Evolutionary conservation across 2,888 invertebrate genomes (phyloP).

Genomic region (Scotopteryx bipunctaria): DNA sequence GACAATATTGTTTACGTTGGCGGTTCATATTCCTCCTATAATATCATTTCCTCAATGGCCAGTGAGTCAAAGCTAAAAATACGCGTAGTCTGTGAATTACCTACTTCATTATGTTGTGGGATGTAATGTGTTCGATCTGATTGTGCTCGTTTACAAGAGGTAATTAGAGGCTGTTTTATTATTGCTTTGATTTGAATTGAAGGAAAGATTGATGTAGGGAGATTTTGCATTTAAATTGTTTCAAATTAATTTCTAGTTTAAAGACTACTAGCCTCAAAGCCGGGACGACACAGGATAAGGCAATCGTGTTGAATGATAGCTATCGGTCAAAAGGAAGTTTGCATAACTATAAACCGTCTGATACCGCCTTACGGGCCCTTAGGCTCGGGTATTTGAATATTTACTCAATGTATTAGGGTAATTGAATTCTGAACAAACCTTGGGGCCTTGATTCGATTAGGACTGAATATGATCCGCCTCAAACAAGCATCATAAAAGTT

Average conservation of each 20-base stretch:
- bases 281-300: constrained; percentile 1
- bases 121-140: background rate
- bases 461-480: background rate
- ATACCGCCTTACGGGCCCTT: constrained; percentile 14
- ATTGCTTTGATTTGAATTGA: too few species aligned
- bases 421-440: constrained; percentile 18
- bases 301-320: constrained; percentile 9
- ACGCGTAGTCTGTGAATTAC: background rate
- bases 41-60: constrained; percentile 24
- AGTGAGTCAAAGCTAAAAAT: constrained; percentile 12
- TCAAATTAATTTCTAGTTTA: too few species aligned
- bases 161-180: too few species aligned
- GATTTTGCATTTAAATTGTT: too few species aligned
- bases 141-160: too few species aligned
- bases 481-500: constrained; percentile 15
- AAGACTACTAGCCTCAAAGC: background rate
- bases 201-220: too few species aligned
- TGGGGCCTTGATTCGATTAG: constrained; percentile 8
- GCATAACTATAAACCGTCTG: constrained; percentile 22
- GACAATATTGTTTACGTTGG: constrained; percentile 26
- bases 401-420: constrained; percentile 12
- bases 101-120: too few species aligned
- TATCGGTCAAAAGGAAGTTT: constrained; percentile 30
- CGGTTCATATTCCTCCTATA: constrained; percentile 21
- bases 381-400: constrained; percentile 16